Base-by-base conservation (phyloP, 2,888 invertebrate genomes). In the Sarcophaga carnaria region DNA sequence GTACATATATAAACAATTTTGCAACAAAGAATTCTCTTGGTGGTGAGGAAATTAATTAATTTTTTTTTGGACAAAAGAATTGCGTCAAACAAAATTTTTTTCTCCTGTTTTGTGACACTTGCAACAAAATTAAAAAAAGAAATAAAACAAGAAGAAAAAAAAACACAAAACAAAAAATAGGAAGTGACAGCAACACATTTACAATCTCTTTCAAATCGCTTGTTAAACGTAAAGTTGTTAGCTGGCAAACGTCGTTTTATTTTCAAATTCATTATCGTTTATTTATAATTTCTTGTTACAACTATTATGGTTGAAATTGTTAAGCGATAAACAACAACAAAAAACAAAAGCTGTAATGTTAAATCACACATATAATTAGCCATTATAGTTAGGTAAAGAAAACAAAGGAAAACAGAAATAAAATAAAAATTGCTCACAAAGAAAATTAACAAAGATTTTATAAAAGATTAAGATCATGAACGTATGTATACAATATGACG, bases 321-420 rank as follows among this genome's bases (percentile, higher is more conserved):
- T 37, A 37, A 37, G 37, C 8, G 17, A 71, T 11, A 4, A 67
- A 37, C 63, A 20, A 70, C 4, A 12, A 27, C 25, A 37, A 4
- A 45, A 69, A 63, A 45, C 45, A 59, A 67, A 47, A 74, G 54
- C 59, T 54, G 10, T 62, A 67, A 59, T 67, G 62, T 76, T 76
- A 72, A 80, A 75, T 78, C 74, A 67, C 66, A 78, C 71, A 79
- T 66, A 67, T 87, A 79, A 81, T 84, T 75, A 78, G 25, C 69
- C 20, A 81, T 78, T 83, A 77, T 10, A n/a, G n/a, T 59, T 20
- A 72, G 27, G 20, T 66, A 71, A 63, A 60, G 25, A 27, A 70
- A 62, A 74, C 80, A 75, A 72, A 70, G 49, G 64, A 59, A 86
- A 27, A 72, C 69, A 67, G 10, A 75, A 74, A 64, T 59, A 49